Evolutionary conservation across 2,888 invertebrate genomes (phyloP).

Genomic region (Drosophila paranaensis): DNA sequence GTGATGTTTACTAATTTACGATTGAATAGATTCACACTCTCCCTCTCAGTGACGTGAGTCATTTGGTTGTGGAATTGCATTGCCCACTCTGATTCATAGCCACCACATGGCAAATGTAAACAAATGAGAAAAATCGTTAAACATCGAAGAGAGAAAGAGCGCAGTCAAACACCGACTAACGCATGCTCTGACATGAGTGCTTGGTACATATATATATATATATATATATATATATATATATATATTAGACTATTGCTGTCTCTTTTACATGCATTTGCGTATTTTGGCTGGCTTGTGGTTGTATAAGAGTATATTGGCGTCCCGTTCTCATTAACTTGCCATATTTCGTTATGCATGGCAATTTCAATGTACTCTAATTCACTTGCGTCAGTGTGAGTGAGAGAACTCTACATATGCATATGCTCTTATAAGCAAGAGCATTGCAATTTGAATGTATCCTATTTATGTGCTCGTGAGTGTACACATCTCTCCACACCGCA

Average conservation of each 20-base stretch:
- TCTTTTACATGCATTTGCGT: background rate
- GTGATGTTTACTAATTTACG: background rate
- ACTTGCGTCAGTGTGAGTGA: background rate
- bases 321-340: background rate
- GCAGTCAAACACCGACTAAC: background rate
- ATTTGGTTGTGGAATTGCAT: conserved; percentile 47
- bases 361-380: background rate
- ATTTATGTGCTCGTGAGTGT: background rate
- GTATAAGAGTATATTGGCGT: background rate
- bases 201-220: no score
- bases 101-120: conserved; percentile 9
- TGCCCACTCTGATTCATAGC: conserved; percentile 36
- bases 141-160: background rate
- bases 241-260: background rate
- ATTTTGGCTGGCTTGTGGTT: background rate
- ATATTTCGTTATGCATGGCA: background rate
- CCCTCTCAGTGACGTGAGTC: conserved; percentile 37
- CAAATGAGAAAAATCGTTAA: conserved; percentile 8
- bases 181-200: conserved; percentile 15
- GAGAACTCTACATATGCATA: background rate
- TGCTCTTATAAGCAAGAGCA: background rate
- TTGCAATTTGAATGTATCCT: background rate
- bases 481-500: conserved; percentile 11
- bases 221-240: no score
- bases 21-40: conserved; percentile 15